Percentiles rank a stretch among this genome's conserved stretches.
Conservation (phyloP, 2,797 vertebrate genomes). For the Schizopygopsis malacanthus region DNA sequence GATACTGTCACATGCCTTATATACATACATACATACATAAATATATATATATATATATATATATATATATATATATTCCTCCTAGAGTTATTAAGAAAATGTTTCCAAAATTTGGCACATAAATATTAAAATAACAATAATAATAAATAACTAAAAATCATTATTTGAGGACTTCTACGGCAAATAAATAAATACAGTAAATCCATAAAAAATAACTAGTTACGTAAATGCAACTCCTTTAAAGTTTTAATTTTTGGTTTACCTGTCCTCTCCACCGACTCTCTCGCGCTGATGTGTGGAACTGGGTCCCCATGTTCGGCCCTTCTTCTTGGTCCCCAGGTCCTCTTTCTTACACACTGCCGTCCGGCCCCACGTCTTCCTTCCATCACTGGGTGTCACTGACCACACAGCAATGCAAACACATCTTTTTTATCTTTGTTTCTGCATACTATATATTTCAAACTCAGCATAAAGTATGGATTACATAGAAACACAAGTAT, state of each 20-base stretch:
- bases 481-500: neutral
- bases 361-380: slow-evolving; percentile 89
- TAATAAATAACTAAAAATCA: no score
- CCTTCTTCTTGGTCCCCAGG: slow-evolving; percentile 87
- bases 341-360: slow-evolving; percentile 88
- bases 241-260: slow-evolving; percentile 18
- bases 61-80: no score
- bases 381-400: slow-evolving; percentile 89
- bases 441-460: neutral
- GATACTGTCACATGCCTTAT: no score
- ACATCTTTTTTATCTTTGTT: neutral
- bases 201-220: neutral
- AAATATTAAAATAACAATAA: no score
- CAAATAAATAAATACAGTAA: neutral
- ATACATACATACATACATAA: no score
- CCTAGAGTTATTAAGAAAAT: no score
- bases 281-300: slow-evolving; percentile 89
- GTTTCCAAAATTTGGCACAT: no score
- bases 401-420: neutral
- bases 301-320: slow-evolving; percentile 91
- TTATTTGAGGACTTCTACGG: no score
- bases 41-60: no score
- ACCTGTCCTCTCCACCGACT: slow-evolving; percentile 88
- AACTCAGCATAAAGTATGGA: neutral
- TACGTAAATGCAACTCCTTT: neutral